These are phyloP conservation scores for Cyanoramphus novaezelandiae DNA, from an alignment of 2,113 vertebrate species.

Conservation along the genomic window DNA sequence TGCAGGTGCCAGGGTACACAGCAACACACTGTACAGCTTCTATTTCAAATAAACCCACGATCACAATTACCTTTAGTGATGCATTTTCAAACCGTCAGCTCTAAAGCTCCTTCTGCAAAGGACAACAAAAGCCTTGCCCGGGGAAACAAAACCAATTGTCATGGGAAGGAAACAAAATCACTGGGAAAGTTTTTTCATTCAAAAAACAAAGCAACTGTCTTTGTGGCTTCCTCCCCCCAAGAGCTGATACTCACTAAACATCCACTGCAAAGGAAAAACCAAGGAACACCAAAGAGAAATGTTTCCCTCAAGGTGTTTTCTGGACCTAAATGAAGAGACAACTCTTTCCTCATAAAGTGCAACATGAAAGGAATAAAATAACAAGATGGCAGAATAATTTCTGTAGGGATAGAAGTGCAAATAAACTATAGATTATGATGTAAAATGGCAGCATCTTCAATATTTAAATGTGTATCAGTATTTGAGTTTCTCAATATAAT, in stretches of 20 bases:
- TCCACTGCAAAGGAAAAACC: background rate
- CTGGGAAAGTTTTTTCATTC: background rate
- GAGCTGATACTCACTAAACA: background rate
- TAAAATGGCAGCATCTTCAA: background rate
- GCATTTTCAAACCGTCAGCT: background rate
- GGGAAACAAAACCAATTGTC: background rate
- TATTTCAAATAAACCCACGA: background rate
- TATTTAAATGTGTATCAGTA: background rate
- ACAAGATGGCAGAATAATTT: background rate
- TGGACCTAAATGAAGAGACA: background rate
- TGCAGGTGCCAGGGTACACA: background rate
- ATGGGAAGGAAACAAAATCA: background rate
- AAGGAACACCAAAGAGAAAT: background rate
- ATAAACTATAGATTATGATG: background rate
- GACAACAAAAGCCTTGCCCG: background rate
- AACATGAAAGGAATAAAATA: background rate
- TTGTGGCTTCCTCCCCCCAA: background rate
- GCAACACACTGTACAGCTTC: background rate
- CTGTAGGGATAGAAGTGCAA: background rate
- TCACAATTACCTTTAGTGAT: background rate
- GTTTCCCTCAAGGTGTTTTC: background rate
- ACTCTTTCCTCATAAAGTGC: background rate
- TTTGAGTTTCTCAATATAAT: background rate
- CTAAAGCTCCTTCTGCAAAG: background rate
- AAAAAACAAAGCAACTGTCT: background rate